Base-by-base conservation (phyloP, 1,140 invertebrate genomes). In the Procambarus virginalis region DNA sequence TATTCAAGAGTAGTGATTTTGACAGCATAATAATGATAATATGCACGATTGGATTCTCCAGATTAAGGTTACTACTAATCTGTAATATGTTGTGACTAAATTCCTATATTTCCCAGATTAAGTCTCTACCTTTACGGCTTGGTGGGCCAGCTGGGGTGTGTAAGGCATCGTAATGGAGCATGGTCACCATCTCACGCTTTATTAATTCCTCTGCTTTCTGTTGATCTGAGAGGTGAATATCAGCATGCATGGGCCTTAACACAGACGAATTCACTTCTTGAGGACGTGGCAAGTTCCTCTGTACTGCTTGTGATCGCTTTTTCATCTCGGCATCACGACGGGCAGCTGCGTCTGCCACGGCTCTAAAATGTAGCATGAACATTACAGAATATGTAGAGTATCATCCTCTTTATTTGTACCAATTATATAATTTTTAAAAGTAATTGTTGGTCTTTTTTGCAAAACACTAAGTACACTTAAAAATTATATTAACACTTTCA, bases 111-210 rank as follows among this genome's bases (percentile, higher is more conserved):
- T 34, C 34, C 34, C 34, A 34, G 34, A 34, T 34, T 34, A 34
- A 34, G 3, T 64, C 60, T 64, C 22, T n/a, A 73, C 68, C 68
- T 75, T 92, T 92, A 45, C 86, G 58, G 3, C 58, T 84, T 20
- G 86, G 77, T 45, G 82, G 64, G 3, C 76, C 76, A 22, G 86
- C 49, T 5, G 95, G 94, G 85, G 94, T 94, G 76, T 95, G 93
- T 0, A 95, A 89, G 51, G 96, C 95, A 94, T 99, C 98, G 93
- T 97, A 97, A 92, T 99, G 96, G 70, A 99, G 94, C 98, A 99
- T 99, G 8, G 96, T 96, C 49, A 99, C 95, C 98, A 99, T 99
- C 95, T 99, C 99, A 89, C 96, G 95, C 94, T 99, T 99, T 79
- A 99, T 98, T 49, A 99, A 93, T 94, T 99, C 98, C 94, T 99